These are phyloP conservation scores for Phaetusa simplex DNA, from an alignment of 2,113 vertebrate genomes.

Conservation along the genomic window DNA sequence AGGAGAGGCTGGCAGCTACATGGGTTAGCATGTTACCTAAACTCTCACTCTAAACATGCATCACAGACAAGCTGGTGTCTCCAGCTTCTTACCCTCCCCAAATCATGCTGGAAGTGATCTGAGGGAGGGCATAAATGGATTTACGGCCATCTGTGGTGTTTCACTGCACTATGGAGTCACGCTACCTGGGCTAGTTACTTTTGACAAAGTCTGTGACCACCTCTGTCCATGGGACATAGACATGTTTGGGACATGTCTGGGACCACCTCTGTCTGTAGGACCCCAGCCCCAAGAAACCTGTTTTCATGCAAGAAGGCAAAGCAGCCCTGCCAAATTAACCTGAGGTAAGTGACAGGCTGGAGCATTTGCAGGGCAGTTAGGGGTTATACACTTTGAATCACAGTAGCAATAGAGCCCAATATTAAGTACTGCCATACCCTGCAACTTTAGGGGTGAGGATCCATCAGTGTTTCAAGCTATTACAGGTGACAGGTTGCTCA, in stretches of 20 bases:
- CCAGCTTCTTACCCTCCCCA: not conserved
- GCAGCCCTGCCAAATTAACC: not conserved
- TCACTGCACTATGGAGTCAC: not conserved
- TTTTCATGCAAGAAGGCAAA: not conserved
- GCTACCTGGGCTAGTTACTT: not conserved
- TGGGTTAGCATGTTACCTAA: not conserved
- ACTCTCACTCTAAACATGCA: not conserved
- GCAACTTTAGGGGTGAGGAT: not conserved
- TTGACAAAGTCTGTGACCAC: not conserved
- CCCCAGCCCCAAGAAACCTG: not conserved
- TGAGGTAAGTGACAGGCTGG: not conserved
- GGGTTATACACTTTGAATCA: not conserved
- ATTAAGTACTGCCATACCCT: not conserved
- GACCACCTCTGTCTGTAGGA: not conserved
- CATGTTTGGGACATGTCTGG: not conserved
- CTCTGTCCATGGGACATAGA: not conserved
- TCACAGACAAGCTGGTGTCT: not conserved
- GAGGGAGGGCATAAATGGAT: not conserved
- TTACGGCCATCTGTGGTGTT: not conserved
- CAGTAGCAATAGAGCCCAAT: not conserved
- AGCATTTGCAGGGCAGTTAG: not conserved
- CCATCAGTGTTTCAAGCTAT: not conserved
- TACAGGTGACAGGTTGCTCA: not conserved
- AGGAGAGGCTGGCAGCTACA: not conserved
- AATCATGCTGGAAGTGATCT: not conserved